Percentiles rank a stretch among this genome's conserved stretches.
These are phyloP conservation scores for Erythrocercus mccallii DNA, from an alignment of 2,113 vertebrate genomes.

Conservation along the genomic window DNA sequence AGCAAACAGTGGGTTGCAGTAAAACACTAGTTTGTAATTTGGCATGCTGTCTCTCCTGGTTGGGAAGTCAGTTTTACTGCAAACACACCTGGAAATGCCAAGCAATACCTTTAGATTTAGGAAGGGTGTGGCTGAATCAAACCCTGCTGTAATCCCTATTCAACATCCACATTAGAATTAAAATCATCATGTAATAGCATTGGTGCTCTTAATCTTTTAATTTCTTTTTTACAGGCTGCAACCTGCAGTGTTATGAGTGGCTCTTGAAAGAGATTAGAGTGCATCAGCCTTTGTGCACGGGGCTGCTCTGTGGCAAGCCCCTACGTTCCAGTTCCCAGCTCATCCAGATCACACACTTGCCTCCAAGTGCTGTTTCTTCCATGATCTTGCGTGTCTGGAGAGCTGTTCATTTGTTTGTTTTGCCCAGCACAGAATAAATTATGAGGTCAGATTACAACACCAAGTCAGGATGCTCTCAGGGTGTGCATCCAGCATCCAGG, in stretches of 20 bases:
- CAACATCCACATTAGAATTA: background rate
- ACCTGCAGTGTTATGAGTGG: background rate
- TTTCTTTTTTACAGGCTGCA: background rate
- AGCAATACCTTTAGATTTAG: background rate
- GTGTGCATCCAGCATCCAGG: background rate
- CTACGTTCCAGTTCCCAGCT: rapidly evolving
- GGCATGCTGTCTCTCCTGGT: rapidly evolving
- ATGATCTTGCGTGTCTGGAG: background rate
- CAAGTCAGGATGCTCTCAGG: background rate
- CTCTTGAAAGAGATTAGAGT: background rate
- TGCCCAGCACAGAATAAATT: background rate
- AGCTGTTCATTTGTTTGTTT: background rate
- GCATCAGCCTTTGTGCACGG: too few relatives aligned
- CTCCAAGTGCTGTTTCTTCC: background rate
- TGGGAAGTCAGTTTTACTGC: background rate
- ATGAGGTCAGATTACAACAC: background rate
- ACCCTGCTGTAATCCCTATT: background rate
- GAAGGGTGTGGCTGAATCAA: background rate
- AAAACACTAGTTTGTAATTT: background rate
- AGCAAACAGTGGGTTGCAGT: background rate
- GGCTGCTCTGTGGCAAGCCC: background rate
- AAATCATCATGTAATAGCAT: background rate
- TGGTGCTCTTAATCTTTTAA: background rate
- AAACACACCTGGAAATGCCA: background rate
- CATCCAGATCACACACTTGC: background rate